Evolutionary conservation across 1,140 invertebrate genomes (phyloP), one percentile per base, ranked within the genome.

Genomic region (Drosophila kikkawai): DNA sequence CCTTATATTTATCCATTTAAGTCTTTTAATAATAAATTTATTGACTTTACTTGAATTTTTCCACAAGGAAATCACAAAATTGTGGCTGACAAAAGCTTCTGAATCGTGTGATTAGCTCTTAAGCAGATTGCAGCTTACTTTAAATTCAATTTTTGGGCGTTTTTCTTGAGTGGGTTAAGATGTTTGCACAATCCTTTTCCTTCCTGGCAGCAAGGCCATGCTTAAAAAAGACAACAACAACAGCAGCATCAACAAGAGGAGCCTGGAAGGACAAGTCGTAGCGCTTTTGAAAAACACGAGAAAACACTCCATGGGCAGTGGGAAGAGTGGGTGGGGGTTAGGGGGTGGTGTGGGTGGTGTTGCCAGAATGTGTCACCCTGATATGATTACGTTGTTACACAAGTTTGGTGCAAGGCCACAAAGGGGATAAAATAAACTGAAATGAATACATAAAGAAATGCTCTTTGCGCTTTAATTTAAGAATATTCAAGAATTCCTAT

Each of bases 351-450:
- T 22, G 22, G 39, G 13, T 36, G 36, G 55, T 41, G 22, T 55
- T 80, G 80, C 59, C 53, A 65, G 76, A 87, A 80, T 88, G 66
- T 88, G 66, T 70, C 73, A 53, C 48, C 51, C 71, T 84, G 68
- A 87, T 88, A 88, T 88, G 77, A 88, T 84, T 84, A 83, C 69
- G 73, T 53, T 83, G 65, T 69, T 48, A 60, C 37, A 76, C 48
- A 76, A 86, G 83, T 74, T 67, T 76, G 17, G 22, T 32, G 55
- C 53, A 59, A 51, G 66, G 58, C 13, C 37, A 67, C 29, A 15
- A 42, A 13, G 26, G 26, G 26, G 17, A 58, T 60, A 44, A 13
- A 59, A 66, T 58, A 42, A 17, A 15, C 8, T 0, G 12, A 56
- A 19, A 8, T 11, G 15, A n/a, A 32, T 7, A 36, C 13, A 22